Percentiles rank a stretch among this genome's conserved stretches.
These are phyloP conservation scores for Lomographa bimaculata DNA, from an alignment of 2,888 invertebrate genomes.

Conservation along the genomic window DNA sequence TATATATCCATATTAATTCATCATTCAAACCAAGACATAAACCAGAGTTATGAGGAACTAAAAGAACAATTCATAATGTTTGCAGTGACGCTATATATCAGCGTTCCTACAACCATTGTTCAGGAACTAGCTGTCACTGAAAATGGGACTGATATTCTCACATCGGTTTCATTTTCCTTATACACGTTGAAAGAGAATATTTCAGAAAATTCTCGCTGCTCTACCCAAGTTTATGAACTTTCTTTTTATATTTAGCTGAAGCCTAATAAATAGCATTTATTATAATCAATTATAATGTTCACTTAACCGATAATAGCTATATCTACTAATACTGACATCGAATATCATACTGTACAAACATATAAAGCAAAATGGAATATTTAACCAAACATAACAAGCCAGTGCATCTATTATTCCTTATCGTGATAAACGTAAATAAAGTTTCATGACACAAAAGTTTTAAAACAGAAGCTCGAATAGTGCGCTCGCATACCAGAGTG, in stretches of 20 bases:
- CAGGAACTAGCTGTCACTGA: constrained; percentile 23
- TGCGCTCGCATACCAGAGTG: constrained; percentile 54
- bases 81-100: constrained; percentile 25
- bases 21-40: constrained; percentile 18
- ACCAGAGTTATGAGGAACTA: constrained; percentile 19
- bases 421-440: constrained; percentile 19
- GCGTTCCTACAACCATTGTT: constrained; percentile 29
- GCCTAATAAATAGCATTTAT: too few relatives aligned
- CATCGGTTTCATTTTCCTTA: constrained; percentile 26
- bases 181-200: constrained; percentile 18
- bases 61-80: constrained; percentile 23
- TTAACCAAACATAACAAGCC: constrained; percentile 3
- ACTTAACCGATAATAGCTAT: too few relatives aligned
- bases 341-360: neutral
- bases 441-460: constrained; percentile 19
- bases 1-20: too few relatives aligned
- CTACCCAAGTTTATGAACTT: too few relatives aligned
- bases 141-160: constrained; percentile 22
- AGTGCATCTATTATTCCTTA: constrained; percentile 9
- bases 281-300: too few relatives aligned
- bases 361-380: constrained; percentile 1
- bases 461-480: constrained; percentile 12
- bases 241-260: too few relatives aligned
- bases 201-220: too few relatives aligned
- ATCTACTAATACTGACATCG: too few relatives aligned